Percentiles rank a stretch among this genome's conserved stretches.
Conservation (phyloP, 2,797 vertebrate genomes). For the Erpetoichthys calabaricus region DNA sequence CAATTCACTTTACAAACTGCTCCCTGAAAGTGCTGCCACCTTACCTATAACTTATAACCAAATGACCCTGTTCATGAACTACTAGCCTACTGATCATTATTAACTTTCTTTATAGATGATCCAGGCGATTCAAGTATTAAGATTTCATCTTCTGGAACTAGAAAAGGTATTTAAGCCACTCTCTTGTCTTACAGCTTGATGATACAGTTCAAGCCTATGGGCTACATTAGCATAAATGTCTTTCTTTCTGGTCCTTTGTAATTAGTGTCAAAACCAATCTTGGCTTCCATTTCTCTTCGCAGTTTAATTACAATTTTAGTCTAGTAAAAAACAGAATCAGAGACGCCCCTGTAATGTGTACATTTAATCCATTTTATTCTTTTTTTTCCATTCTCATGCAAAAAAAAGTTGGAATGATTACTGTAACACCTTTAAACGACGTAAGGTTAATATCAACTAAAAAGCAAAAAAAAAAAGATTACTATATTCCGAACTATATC, state of each 20-base stretch:
- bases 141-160: constrained; percentile 98
- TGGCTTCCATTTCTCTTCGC: constrained; percentile 70
- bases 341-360: constrained; percentile 55
- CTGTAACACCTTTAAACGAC: too few species aligned
- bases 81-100: constrained; percentile 20
- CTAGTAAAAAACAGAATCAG: constrained; percentile 64
- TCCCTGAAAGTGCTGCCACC: constrained; percentile 20
- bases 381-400: neutral
- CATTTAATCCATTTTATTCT: constrained; percentile 40
- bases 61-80: constrained; percentile 21
- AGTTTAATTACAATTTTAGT: constrained; percentile 88
- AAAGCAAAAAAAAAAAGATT: too few species aligned
- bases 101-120: constrained; percentile 86
- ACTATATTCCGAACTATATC: too few species aligned
- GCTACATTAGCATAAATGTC: constrained; percentile 83
- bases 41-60: constrained; percentile 29
- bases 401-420: too few species aligned
- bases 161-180: constrained; percentile 80
- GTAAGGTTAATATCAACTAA: too few species aligned
- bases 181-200: constrained; percentile 25
- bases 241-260: constrained; percentile 74
- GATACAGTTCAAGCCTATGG: constrained; percentile 37
- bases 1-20: constrained; percentile 19
- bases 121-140: constrained; percentile 99
- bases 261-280: constrained; percentile 97